Conservation (phyloP, 2,797 vertebrate genomes). For the Pitangus sulphuratus region DNA sequence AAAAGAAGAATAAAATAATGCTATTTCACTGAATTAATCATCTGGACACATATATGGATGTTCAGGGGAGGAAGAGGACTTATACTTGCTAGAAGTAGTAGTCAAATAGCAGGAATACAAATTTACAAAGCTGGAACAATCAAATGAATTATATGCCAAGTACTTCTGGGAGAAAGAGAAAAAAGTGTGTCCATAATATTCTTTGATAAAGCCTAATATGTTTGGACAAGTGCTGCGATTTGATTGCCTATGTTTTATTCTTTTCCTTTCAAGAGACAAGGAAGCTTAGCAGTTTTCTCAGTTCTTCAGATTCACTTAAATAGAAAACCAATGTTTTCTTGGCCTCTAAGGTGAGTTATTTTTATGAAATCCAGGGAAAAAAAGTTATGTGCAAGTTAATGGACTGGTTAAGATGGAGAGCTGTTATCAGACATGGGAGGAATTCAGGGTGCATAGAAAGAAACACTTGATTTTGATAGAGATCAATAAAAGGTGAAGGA, state of each 20-base stretch:
- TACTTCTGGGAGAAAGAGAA: background rate
- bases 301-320: conserved; percentile 11
- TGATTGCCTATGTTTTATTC: background rate
- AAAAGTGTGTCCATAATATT: background rate
- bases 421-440: background rate
- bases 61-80: background rate
- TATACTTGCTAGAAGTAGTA: background rate
- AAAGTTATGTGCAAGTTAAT: background rate
- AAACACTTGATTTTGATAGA: background rate
- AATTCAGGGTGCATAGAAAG: background rate
- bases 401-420: background rate
- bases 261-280: background rate
- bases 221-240: background rate
- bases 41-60: background rate
- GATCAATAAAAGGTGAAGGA: background rate
- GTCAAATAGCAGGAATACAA: background rate
- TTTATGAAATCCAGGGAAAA: background rate
- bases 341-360: background rate
- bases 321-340: background rate
- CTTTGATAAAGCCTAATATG: background rate
- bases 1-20: background rate
- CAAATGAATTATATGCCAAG: background rate
- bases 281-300: background rate
- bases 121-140: background rate
- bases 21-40: background rate